A percentile compares a stretch with the other conserved stretches of the same genome.
Conservation (phyloP, 2,888 invertebrate genomes). For the Heliconius erato region DNA sequence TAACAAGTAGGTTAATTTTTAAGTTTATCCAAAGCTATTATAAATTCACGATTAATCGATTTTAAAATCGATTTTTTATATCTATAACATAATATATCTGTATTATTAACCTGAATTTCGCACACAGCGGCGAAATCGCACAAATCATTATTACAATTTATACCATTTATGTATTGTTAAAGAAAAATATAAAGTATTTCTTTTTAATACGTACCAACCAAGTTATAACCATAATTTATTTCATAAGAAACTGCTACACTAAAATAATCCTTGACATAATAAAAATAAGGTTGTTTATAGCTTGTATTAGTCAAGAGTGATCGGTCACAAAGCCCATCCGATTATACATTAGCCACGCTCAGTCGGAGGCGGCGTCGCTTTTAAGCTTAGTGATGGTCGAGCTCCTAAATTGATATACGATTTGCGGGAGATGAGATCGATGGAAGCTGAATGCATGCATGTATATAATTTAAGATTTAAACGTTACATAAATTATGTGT, state of each 20-base stretch:
- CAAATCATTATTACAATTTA: conserved; percentile 14
- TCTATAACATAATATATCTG: neutral
- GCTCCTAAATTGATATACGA: conserved; percentile 32
- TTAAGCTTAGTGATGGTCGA: conserved; percentile 36
- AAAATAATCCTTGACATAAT: conserved; percentile 15
- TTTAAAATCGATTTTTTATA: neutral
- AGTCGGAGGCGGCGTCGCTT: conserved; percentile 45
- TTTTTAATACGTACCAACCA: conserved; percentile 6
- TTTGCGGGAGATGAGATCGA: conserved; percentile 22
- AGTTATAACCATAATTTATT: conserved; percentile 5
- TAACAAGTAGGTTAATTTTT: too few species aligned
- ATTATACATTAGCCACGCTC: conserved; percentile 55
- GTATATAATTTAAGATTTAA: neutral
- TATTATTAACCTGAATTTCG: neutral
- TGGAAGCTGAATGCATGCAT: neutral
- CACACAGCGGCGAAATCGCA: conserved; percentile 1
- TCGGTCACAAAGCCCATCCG: conserved; percentile 48
- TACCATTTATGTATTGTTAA: neutral
- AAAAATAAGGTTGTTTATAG: neutral
- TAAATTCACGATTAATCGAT: too few species aligned
- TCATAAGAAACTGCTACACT: neutral
- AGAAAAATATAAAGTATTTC: conserved; percentile 19
- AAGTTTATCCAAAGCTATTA: too few species aligned
- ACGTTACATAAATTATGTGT: neutral
- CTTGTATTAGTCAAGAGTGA: conserved; percentile 29